Evolutionary conservation across 2,113 vertebrate genomes (phyloP).

Genomic region (Leptobrachium leishanense): DNA sequence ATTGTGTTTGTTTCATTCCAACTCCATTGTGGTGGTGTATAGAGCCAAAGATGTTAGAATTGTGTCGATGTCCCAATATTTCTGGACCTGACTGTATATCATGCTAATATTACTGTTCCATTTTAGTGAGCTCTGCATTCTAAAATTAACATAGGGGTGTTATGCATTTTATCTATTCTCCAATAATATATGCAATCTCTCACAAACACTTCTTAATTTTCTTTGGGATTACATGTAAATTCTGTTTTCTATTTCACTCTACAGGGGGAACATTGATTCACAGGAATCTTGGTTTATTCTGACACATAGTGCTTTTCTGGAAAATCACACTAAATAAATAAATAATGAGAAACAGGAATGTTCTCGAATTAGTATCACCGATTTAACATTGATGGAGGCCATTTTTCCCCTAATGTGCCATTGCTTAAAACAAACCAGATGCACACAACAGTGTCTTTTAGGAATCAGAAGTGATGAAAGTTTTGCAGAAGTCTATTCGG

Average conservation of each 20-base stretch:
- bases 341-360: constrained; percentile 18
- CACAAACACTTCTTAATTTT: not conserved
- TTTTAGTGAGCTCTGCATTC: too few relatives aligned
- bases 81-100: too few relatives aligned
- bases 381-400: constrained; percentile 55
- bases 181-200: not conserved
- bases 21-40: too few relatives aligned
- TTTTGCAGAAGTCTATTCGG: constrained; percentile 45
- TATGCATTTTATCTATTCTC: too few relatives aligned
- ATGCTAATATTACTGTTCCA: too few relatives aligned
- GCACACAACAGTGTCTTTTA: constrained; percentile 43
- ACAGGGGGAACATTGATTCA: not conserved
- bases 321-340: not conserved
- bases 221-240: not conserved
- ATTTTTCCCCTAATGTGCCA: constrained; percentile 14
- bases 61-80: too few relatives aligned
- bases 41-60: too few relatives aligned
- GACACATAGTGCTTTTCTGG: not conserved
- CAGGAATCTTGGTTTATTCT: not conserved
- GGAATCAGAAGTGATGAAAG: constrained; percentile 45
- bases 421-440: constrained; percentile 66
- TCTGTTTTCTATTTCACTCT: not conserved
- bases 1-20: too few relatives aligned
- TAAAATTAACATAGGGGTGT: too few relatives aligned
- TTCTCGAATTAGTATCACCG: constrained; percentile 50